Evolutionary conservation across 2,797 vertebrate species (phyloP), one percentile per base, ranked within the genome.

Genomic region (Halcyon badia): DNA sequence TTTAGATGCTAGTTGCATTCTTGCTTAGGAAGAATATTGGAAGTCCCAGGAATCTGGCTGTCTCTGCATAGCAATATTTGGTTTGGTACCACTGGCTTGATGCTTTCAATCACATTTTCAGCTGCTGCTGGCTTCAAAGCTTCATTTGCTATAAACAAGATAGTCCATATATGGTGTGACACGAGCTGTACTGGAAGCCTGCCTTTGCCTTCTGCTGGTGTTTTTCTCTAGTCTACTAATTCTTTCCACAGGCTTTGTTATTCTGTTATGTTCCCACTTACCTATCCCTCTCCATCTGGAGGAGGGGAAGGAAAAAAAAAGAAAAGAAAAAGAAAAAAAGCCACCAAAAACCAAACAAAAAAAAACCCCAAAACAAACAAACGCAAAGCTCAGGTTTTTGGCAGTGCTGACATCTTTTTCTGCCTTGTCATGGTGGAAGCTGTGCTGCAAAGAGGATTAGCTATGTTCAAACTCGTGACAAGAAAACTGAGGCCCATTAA

Each of bases 161-260:
- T 44, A 82, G 77, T 75, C 86, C 31, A n/a, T 75, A 57, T 33
- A 85, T 0, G 3, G 64, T 87, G 75, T 80, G 88, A 87, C 88
- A 93, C 71, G 86, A 97, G 91, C 77, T 92, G 60, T 95, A 92
- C 75, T 96, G 94, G 94, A 95, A 95, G 71, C 49, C 65, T 95
- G 95, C 90, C 90, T 84, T 87, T 93, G 93, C 95, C 94, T 96
- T 95, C 94, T 96, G 94, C 78, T 89, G 68, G 61, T 97, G 90
- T 95, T 97, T 97, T 97, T 97, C 80, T 94, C 56, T 48, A 79
- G 42, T 88, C 58, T 83, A 44, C 72, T 80, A 93, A 94, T 80
- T 86, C 87, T 88, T 95, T 97, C 68, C 87, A n/a, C 57, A 64
- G 1, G 17, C 85, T 95, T 94, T 89, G 78, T 89, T 96, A 80